Conservation (phyloP, 2,113 vertebrate species). For the Siniperca knerii region DNA sequence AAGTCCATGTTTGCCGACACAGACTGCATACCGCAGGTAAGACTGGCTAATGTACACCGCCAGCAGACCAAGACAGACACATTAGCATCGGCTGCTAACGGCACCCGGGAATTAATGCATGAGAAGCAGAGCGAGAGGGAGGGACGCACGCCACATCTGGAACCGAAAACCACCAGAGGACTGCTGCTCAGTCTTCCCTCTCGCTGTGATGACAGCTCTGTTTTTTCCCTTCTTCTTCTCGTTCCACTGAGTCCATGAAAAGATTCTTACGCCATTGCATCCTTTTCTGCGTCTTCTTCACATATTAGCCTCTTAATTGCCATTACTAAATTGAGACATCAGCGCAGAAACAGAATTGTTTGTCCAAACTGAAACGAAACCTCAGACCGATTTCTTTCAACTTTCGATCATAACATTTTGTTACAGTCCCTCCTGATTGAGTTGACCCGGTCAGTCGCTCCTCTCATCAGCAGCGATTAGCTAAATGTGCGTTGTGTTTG, state of each 20-base stretch:
- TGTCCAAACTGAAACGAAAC: not conserved
- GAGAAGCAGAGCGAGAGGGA: slow-evolving; percentile 15
- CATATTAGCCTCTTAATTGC: not conserved
- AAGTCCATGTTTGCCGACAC: slow-evolving; percentile 96
- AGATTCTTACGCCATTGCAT: not conserved
- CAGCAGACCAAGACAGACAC: slow-evolving; percentile 45
- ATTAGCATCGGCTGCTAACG: slow-evolving; percentile 54
- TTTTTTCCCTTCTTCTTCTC: slow-evolving; percentile 26
- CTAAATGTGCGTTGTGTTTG: slow-evolving; percentile 81
- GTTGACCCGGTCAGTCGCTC: slow-evolving; percentile 50
- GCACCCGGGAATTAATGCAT: slow-evolving; percentile 41
- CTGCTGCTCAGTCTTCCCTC: slow-evolving; percentile 48
- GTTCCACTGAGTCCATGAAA: slow-evolving; percentile 19
- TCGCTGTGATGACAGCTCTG: slow-evolving; percentile 33
- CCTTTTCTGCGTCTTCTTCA: slow-evolving; percentile 4
- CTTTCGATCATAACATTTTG: slow-evolving; percentile 19
- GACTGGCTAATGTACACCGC: slow-evolving; percentile 68
- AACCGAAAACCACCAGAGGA: slow-evolving; percentile 32
- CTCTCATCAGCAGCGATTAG: slow-evolving; percentile 56
- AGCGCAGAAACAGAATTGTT: not conserved
- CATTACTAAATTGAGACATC: no score
- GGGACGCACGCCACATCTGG: slow-evolving; percentile 54
- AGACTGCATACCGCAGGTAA: slow-evolving; percentile 95
- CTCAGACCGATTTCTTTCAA: not conserved
- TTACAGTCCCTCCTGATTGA: slow-evolving; percentile 36